Evolutionary conservation across 37 sponge, comb jelly and placozoan species (phyloP), one percentile per base, ranked within the genome.

Genomic region (Spongilla lacustris): DNA sequence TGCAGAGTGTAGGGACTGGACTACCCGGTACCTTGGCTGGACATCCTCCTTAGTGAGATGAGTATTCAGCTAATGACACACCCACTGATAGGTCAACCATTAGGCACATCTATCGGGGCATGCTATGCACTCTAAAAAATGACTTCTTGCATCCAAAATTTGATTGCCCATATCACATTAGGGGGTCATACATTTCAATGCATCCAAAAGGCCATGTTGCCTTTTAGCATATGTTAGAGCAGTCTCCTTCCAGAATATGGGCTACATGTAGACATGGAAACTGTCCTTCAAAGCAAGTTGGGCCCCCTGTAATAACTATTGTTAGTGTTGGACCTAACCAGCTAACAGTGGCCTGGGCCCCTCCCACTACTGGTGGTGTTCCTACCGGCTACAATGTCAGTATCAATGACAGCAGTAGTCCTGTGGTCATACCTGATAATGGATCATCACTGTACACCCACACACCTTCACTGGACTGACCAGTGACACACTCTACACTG

Each of bases 401-500:
- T 58, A 58, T 58, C 58, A 58, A 58, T 58, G 58, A 58, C 58
- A 58, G 58, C 21, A 58, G 58, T 58, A 14, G 58, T 58, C 58
- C 58, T 58, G 58, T 58, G 58, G 58, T 58, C 58, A 58, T 58
- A 17, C 19, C 58, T 58, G 58, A 58, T 58, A 58, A 58, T 58
- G 58, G 58, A 58, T 58, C 58, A 58, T 17, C 58, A 58, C 19
- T 58, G 58, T 58, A 58, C 58, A 58, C 58, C 58, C 58, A 58
- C n/a, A n/a, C 58, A 58, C 58, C 58, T 58, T 58, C 58, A 58
- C 58, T 58, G 58, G 58, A 58, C 58, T 58, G 58, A 17, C 21
- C 58, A 58, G 58, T 58, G 58, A 58, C 58, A 58, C 58, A 58
- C 58, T 58, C 58, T 58, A 58, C 58, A 58, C 58, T 58, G 58